Evolutionary conservation across 2,113 vertebrate species (phyloP), one percentile per base, ranked within the genome.

Genomic region (Proterorhinus semilunaris): DNA sequence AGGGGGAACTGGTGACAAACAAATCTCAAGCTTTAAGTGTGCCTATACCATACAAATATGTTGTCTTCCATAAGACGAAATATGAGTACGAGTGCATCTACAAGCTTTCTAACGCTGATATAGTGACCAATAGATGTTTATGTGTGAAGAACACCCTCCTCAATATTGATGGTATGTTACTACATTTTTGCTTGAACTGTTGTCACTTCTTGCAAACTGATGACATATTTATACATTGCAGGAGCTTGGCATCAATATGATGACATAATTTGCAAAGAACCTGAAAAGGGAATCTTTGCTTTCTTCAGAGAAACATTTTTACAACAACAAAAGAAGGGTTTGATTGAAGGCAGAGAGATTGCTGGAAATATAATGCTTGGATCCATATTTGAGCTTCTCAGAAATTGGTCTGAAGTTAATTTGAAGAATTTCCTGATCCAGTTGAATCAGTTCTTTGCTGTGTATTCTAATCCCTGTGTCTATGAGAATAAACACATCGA

Each of bases 231-330:
- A 17, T 74, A 8, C 70, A 27, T 57, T 43, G 52, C 62, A 93
- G 91, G 89, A 0, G 91, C 93, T 36, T 99, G 97, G 97, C 96
- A 99, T 80, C 97, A 99, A 16, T 99, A 98, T 0, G 96, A 99
- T 12, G 97, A 98, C 62, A 95, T 97, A 0, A 90, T 97, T 8
- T 98, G 95, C 11, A 73, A 1, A 0, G 45, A 17, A 51, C 69
- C 90, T 0, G n/a, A 88, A 0, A 13, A 86, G 1, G 0, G 0
- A 0, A 0, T 1, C 0, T 0, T 87, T 0, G 46, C 74, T 47
- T 74, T 61, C 0, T 0, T 87, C 0, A 89, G 58, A 62, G 6
- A 13, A 0, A 1, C 0, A 0, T 0, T 91, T 0, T 90, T 83
- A 89, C 6, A 76, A 7, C 76, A 89, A 0, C 79, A 68, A 0